Base-by-base conservation (phyloP, 1,140 invertebrate genomes). In the Charaxes varanes region DNA sequence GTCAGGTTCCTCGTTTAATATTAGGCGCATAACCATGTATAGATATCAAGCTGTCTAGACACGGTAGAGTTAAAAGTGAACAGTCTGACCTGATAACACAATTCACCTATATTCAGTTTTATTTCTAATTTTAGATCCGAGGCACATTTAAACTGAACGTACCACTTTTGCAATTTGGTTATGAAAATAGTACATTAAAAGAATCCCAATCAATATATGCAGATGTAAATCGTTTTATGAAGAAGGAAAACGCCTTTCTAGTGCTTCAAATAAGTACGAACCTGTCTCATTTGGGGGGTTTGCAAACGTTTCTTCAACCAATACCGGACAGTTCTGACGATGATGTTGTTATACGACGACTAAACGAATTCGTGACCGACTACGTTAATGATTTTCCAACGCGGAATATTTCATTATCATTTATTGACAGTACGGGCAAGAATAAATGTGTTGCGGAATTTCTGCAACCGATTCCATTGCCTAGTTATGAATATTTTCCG, bases 371-470 rank as follows among this genome's bases (percentile, higher is more conserved):
- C 18, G 43, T 77, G 0, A 76, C 68, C 1, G 56, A 67, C 21
- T 77, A 77, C 45, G 38, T 53, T n/a, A 77, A 73, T 32, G 63
- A 65, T 42, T 83, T 79, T 50, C 73, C 76, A 1, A 50, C 48
- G 4, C 65, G 79, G 43, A 70, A 62, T 35, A 54, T 83, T 18
- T 61, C 50, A 17, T 33, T 83, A 15, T 70, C 72, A 2, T 76
- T 64, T n/a, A 71, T 80, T 38, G 67, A 77, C 34, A 79, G 66
- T 45, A 46, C 50, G 6, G 72, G 70, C 12, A 59, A 28, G 16
- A 77, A 78, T 30, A 79, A 58, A 57, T 79, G 66, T 34, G 53
- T 76, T 12, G 71, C 72, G 0, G 70, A 81, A 33, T 80, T 76
- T 35, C 30, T 83, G 1, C 68, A 78, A 40, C 53, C 70, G 4